Conservation (phyloP, 2,888 invertebrate species). For the Celastrina argiolus region DNA sequence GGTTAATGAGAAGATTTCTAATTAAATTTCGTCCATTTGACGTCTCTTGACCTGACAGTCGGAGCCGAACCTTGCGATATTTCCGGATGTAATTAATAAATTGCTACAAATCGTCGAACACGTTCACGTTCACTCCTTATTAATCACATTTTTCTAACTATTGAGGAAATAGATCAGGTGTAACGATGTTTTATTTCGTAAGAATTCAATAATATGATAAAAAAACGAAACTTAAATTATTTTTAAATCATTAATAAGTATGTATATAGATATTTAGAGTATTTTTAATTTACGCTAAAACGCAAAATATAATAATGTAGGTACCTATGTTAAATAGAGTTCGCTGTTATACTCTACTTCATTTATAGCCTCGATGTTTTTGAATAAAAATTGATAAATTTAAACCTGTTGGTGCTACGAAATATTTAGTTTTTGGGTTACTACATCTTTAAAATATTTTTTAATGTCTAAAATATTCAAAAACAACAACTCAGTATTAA, state of each 20-base stretch:
- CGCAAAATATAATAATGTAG: too few relatives aligned
- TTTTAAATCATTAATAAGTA: too few relatives aligned
- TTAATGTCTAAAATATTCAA: background rate
- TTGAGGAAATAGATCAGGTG: background rate
- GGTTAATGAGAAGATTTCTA: background rate
- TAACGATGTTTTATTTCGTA: too few relatives aligned
- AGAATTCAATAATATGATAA: too few relatives aligned
- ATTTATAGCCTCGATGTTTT: conserved; percentile 5
- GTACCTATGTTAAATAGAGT: background rate
- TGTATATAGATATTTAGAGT: too few relatives aligned
- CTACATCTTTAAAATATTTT: background rate
- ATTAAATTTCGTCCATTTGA: background rate
- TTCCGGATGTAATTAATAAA: conserved; percentile 13
- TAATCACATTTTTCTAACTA: background rate
- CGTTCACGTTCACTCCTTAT: background rate
- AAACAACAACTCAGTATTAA: background rate
- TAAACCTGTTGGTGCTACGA: conserved; percentile 9
- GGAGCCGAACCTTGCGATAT: background rate
- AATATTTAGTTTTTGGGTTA: conserved; percentile 4
- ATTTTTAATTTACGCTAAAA: too few relatives aligned
- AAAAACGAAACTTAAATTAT: too few relatives aligned
- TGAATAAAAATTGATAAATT: conserved; percentile 30
- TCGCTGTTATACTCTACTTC: background rate
- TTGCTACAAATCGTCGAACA: background rate
- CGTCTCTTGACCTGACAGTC: conserved; percentile 6